Conservation (phyloP, 2,888 invertebrate genomes). For the Nebria salina region DNA sequence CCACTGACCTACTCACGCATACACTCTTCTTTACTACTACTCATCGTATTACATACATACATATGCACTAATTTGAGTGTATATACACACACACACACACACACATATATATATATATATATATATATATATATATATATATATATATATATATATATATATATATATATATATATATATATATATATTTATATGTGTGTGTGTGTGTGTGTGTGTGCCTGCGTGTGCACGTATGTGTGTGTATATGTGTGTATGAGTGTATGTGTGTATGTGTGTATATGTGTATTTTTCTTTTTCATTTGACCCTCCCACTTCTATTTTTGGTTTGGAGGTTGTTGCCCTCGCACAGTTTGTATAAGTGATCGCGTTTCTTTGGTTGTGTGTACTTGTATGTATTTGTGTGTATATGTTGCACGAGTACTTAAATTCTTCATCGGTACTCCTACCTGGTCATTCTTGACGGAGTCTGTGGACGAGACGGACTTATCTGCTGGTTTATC, state of each 20-base stretch:
- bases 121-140: too few species aligned
- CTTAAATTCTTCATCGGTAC: slow-evolving; percentile 10
- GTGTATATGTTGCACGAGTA: slow-evolving; percentile 3
- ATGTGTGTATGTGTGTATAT: too few species aligned
- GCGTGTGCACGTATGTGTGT: background rate
- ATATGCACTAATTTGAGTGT: slow-evolving; percentile 53
- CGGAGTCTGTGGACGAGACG: background rate
- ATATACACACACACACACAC: background rate
- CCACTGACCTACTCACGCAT: slow-evolving; percentile 44
- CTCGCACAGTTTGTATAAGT: slow-evolving; percentile 44
- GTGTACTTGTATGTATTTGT: slow-evolving; percentile 7
- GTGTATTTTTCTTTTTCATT: slow-evolving; percentile 49
- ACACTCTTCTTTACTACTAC: slow-evolving; percentile 10
- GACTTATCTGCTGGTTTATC: background rate
- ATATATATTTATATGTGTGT: too few species aligned
- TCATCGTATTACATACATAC: slow-evolving; percentile 14
- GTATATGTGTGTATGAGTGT: background rate
- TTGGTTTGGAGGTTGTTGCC: slow-evolving; percentile 53
- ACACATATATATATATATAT: too few species aligned
- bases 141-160: too few species aligned
- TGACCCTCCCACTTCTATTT: slow-evolving; percentile 52
- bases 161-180: too few species aligned
- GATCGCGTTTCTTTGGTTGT: slow-evolving; percentile 33
- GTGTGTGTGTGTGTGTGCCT: too few species aligned
- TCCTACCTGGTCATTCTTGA: slow-evolving; percentile 5